Evolutionary conservation across 2,113 vertebrate species (phyloP).

Genomic region (Perca schrenkii): DNA sequence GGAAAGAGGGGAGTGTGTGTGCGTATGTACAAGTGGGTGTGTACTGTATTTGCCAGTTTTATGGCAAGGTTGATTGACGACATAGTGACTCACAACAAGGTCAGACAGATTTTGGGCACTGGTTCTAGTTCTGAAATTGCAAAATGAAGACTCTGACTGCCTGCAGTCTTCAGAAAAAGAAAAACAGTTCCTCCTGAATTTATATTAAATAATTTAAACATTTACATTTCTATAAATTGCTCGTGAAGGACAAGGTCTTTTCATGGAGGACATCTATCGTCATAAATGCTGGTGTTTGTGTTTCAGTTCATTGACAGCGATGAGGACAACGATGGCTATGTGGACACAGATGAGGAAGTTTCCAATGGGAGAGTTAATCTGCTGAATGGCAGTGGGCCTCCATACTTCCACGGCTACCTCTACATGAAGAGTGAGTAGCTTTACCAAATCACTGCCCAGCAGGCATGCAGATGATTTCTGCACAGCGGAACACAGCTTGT

Average conservation of each 20-base stretch:
- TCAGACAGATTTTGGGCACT: conserved; percentile 20
- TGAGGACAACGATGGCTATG: conserved; percentile 90
- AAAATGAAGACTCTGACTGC: background rate
- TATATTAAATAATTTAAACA: too few relatives aligned
- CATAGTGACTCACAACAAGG: background rate
- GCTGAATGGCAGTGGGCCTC: conserved; percentile 89
- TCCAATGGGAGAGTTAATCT: conserved; percentile 87
- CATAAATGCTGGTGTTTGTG: conserved; percentile 11
- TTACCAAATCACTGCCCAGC: conserved; percentile 39
- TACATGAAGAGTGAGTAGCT: conserved; percentile 91
- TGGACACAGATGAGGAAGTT: conserved; percentile 93
- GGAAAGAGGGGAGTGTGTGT: conserved; percentile 1
- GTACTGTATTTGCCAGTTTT: background rate
- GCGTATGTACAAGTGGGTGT: conserved; percentile 2
- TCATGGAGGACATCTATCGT: background rate
- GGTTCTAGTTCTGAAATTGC: background rate
- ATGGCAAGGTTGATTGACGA: background rate
- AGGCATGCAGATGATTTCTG: conserved; percentile 40
- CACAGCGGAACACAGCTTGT: conserved; percentile 18
- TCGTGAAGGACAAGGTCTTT: background rate
- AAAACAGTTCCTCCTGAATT: background rate
- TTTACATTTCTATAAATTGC: background rate
- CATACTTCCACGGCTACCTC: conserved; percentile 94
- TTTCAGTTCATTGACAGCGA: conserved; percentile 91
- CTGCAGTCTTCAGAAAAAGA: background rate